Percentiles rank a stretch among this genome's conserved stretches.
Evolutionary conservation across 2,888 invertebrate species (phyloP).

Genomic region (Leptogaster cylindrica): DNA sequence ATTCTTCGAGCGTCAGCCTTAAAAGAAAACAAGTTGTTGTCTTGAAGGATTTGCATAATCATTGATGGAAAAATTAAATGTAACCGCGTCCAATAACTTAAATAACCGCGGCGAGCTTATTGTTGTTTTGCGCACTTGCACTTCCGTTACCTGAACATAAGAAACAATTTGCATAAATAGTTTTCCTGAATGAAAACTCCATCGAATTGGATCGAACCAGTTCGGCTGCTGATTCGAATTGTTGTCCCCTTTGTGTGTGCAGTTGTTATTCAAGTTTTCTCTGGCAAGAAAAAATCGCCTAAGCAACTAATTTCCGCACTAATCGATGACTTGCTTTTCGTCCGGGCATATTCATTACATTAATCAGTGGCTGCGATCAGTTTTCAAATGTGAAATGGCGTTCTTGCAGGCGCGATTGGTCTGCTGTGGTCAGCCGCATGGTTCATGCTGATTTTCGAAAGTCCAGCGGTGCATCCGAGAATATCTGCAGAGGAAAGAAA

Average conservation of each 20-base stretch:
- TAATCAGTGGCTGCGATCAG: neutral
- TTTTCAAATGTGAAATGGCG: neutral
- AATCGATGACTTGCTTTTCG: neutral
- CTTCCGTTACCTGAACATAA: constrained; percentile 35
- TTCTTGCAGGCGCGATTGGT: constrained; percentile 69
- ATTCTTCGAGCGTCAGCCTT: too few relatives aligned
- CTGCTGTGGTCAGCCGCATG: constrained; percentile 81
- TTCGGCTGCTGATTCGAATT: too few relatives aligned
- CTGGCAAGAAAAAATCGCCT: neutral
- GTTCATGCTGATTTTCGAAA: constrained; percentile 81
- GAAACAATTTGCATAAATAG: constrained; percentile 12
- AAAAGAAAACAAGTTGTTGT: too few relatives aligned
- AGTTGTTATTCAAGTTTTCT: constrained; percentile 21
- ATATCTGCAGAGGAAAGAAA: constrained; percentile 75
- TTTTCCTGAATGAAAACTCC: neutral
- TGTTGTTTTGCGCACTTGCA: constrained; percentile 12
- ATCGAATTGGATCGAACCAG: neutral
- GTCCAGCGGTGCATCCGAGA: constrained; percentile 82
- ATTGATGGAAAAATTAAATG: too few relatives aligned
- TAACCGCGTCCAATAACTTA: too few relatives aligned
- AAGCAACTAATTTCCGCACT: constrained; percentile 6
- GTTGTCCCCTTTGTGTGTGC: too few relatives aligned
- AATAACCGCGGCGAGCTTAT: too few relatives aligned
- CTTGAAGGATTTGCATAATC: constrained; percentile 18
- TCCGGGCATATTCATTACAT: neutral